Conservation (phyloP, 2,888 invertebrate species). For the Microdon myrmicae region DNA sequence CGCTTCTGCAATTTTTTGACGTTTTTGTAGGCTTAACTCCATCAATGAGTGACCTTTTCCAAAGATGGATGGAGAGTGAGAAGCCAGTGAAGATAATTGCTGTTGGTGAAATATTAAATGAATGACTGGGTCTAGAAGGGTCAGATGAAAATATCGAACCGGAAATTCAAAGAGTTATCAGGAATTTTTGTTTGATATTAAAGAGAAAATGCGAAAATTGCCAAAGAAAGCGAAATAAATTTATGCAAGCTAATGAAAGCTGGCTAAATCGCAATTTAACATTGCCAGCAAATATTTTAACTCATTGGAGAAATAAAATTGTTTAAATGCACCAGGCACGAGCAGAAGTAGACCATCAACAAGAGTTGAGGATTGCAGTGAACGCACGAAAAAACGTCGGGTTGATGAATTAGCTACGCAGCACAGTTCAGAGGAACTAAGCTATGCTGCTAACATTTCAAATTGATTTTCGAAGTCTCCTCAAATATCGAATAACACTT, state of each 20-base stretch:
- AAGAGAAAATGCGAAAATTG: slow-evolving; percentile 10
- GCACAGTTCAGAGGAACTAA: too few species aligned
- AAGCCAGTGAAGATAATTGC: too few species aligned
- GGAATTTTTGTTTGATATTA: not conserved
- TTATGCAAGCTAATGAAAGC: slow-evolving; percentile 4
- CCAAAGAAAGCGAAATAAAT: slow-evolving; percentile 5
- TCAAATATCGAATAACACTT: too few species aligned
- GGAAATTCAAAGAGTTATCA: not conserved
- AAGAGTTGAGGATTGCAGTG: slow-evolving; percentile 9
- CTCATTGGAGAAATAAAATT: not conserved
- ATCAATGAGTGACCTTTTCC: too few species aligned
- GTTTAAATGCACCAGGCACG: not conserved
- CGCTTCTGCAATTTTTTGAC: not conserved
- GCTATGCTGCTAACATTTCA: too few species aligned
- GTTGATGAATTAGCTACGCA: slow-evolving; percentile 10
- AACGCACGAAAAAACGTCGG: slow-evolving; percentile 10
- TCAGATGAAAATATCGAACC: slow-evolving; percentile 1
- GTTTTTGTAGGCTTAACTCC: too few species aligned
- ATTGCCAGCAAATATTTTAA: too few species aligned
- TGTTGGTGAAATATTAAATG: too few species aligned
- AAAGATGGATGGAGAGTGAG: too few species aligned
- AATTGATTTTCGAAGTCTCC: too few species aligned
- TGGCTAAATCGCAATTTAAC: slow-evolving; percentile 1
- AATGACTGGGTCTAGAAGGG: not conserved
- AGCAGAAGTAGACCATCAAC: slow-evolving; percentile 7